Conservation (phyloP, 2,888 invertebrate species). For the Cylindroiulus punctatus region DNA sequence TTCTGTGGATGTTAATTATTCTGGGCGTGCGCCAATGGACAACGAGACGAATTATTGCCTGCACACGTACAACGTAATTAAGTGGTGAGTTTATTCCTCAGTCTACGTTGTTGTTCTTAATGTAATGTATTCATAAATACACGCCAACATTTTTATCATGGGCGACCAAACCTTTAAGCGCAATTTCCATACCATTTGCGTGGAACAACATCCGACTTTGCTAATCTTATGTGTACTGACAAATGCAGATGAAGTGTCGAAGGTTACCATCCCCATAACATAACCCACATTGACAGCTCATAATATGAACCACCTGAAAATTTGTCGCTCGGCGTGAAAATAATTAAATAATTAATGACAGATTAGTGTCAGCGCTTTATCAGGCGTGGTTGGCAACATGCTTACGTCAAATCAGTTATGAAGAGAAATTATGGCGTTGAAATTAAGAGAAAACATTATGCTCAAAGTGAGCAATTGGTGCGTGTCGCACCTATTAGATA, state of each 20-base stretch:
- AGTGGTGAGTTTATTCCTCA: slow-evolving; percentile 3
- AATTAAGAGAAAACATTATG: not conserved
- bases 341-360: slow-evolving; percentile 45
- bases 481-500: not conserved
- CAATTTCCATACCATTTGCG: slow-evolving; percentile 26
- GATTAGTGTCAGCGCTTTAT: slow-evolving; percentile 36
- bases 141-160: not conserved
- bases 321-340: slow-evolving; percentile 24
- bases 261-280: slow-evolving; percentile 39
- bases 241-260: not conserved
- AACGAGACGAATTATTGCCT: not conserved
- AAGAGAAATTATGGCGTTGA: not conserved
- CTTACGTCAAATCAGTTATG: slow-evolving; percentile 1
- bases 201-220: slow-evolving; percentile 36
- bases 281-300: slow-evolving; percentile 9
- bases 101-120: not conserved
- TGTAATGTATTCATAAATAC: not conserved
- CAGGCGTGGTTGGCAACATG: slow-evolving; percentile 2
- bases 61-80: not conserved
- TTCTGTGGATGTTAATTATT: not conserved
- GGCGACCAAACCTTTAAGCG: not conserved
- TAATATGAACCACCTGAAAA: not conserved
- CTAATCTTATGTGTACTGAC: not conserved
- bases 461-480: slow-evolving; percentile 1
- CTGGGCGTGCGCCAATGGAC: not conserved